These are phyloP conservation scores for Tetheella fluctuosa DNA, from an alignment of 2,888 invertebrate species.

Conservation along the genomic window DNA sequence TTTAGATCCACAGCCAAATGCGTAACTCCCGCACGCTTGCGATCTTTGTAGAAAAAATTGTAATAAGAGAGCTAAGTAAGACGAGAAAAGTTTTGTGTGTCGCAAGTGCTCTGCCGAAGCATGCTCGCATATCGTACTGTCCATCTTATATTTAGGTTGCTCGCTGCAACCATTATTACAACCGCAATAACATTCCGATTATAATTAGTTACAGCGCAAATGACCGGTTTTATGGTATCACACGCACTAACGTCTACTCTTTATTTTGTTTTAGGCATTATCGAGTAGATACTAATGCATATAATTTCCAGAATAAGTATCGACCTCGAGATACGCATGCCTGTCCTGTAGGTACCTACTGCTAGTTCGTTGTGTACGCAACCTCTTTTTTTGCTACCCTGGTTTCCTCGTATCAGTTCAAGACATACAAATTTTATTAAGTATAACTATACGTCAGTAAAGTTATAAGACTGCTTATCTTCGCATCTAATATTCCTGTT, in stretches of 20 bases:
- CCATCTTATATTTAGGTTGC: constrained; percentile 65
- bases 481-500: neutral
- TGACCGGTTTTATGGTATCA: constrained; percentile 54
- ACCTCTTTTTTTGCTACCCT: constrained; percentile 14
- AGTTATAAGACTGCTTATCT: neutral
- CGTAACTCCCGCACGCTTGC: constrained; percentile 57
- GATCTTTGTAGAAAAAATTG: constrained; percentile 39
- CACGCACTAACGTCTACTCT: constrained; percentile 49
- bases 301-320: constrained; percentile 47
- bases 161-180: constrained; percentile 60
- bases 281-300: constrained; percentile 43
- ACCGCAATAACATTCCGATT: constrained; percentile 42
- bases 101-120: constrained; percentile 77
- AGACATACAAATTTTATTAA: neutral
- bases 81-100: constrained; percentile 72
- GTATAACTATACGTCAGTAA: neutral
- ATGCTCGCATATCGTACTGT: constrained; percentile 79
- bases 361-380: constrained; percentile 16
- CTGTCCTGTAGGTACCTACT: constrained; percentile 19
- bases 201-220: constrained; percentile 57
- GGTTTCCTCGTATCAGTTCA: constrained; percentile 1
- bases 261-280: constrained; percentile 26
- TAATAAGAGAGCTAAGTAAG: constrained; percentile 43
- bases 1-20: constrained; percentile 70
- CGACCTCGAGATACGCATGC: constrained; percentile 31